phyloP scores from a whole-genome alignment of 2,888 invertebrate species.

The Tridacna gigas region DNA sequence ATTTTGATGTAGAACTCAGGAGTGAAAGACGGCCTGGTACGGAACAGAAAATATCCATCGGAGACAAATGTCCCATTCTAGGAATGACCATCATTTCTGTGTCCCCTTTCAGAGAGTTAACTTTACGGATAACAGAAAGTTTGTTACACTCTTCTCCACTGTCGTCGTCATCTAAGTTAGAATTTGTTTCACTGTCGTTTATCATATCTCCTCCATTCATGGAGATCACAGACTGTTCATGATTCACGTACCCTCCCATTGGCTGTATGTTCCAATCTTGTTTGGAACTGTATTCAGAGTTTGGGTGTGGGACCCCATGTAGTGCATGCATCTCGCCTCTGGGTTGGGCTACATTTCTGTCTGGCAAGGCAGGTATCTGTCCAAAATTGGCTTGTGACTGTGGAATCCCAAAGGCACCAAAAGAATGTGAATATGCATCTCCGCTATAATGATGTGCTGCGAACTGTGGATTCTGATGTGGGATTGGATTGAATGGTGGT shows the following conservation, averaged over 20 bases:
- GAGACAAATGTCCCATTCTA: conserved; percentile 85
- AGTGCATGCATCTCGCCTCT: conserved; percentile 38
- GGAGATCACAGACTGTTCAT: conserved; percentile 45
- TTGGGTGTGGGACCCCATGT: conserved; percentile 33
- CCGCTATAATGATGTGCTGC: conserved; percentile 46
- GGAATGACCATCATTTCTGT: conserved; percentile 78
- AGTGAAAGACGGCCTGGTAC: conserved; percentile 98
- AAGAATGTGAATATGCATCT: conserved; percentile 44
- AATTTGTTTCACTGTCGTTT: conserved; percentile 39
- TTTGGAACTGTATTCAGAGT: conserved; percentile 32
- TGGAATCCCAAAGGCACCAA: conserved; percentile 15
- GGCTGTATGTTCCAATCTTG: conserved; percentile 29
- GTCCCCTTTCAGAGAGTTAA: conserved; percentile 53
- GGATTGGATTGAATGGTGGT: conserved; percentile 64
- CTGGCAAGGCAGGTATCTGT: conserved; percentile 47
- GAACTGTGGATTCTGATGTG: conserved; percentile 63
- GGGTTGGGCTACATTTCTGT: conserved; percentile 33
- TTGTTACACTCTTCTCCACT: conserved; percentile 43
- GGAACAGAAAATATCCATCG: conserved; percentile 96
- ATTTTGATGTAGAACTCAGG: conserved; percentile 98
- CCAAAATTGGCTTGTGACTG: conserved; percentile 43
- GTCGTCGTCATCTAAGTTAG: conserved; percentile 37
- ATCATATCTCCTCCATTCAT: conserved; percentile 48
- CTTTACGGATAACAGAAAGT: conserved; percentile 51
- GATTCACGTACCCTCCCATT: conserved; percentile 38